Conservation (phyloP, 2,113 vertebrate genomes). For the Euleptes europaea region DNA sequence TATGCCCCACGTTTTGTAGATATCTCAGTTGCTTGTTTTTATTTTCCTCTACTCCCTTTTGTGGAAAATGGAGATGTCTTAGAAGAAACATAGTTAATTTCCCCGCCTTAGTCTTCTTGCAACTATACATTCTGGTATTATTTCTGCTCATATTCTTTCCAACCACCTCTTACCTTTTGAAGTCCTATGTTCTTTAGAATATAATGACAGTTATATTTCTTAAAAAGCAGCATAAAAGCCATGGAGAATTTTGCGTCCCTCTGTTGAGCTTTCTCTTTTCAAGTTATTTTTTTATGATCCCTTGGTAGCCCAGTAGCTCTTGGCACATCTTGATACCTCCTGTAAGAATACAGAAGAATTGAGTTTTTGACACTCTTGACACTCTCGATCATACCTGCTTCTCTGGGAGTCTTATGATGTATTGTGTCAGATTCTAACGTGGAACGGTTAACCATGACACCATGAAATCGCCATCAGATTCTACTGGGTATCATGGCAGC, state of each 20-base stretch:
- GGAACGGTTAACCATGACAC: constrained; percentile 9
- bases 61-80: constrained; percentile 4
- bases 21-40: neutral
- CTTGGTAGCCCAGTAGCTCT: constrained; percentile 15
- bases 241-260: constrained; percentile 5
- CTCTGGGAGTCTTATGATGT: constrained; percentile 28
- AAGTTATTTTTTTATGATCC: constrained; percentile 32
- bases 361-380: constrained; percentile 36
- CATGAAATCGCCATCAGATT: constrained; percentile 10
- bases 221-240: neutral
- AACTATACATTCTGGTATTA: neutral
- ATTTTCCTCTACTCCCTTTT: constrained; percentile 15
- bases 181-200: constrained; percentile 8
- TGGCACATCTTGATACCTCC: constrained; percentile 17
- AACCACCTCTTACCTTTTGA: neutral
- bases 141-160: neutral
- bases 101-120: neutral
- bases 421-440: constrained; percentile 35
- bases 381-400: constrained; percentile 30
- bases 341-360: constrained; percentile 16
- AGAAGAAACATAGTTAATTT: neutral
- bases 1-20: constrained; percentile 17
- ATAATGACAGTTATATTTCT: neutral
- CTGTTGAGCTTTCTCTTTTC: constrained; percentile 4
- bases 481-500: neutral